Conservation (phyloP, 2,888 invertebrate genomes). For the Drosophila trichaetosa region DNA sequence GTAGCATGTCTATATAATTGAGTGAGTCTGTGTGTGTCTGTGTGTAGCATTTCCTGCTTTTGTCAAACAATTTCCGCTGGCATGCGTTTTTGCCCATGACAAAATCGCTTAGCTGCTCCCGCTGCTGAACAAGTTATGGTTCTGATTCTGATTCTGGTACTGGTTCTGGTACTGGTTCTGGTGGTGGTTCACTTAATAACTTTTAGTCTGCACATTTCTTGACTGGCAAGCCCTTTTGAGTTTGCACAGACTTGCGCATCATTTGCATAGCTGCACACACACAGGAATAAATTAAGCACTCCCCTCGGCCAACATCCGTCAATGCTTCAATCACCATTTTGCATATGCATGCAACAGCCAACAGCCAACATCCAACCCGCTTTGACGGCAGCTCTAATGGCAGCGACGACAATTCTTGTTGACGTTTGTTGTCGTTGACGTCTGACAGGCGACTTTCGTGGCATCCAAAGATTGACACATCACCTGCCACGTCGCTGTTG, state of each 20-base stretch:
- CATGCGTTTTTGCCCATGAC: constrained; percentile 39
- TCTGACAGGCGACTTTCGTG: constrained; percentile 36
- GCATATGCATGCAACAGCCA: not conserved
- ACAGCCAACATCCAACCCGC: constrained; percentile 1
- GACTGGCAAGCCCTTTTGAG: constrained; percentile 46
- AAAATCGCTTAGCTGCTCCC: constrained; percentile 24
- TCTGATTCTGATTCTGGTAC: not conserved
- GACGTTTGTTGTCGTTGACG: constrained; percentile 46
- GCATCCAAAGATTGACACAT: constrained; percentile 56
- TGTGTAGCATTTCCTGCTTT: constrained; percentile 67
- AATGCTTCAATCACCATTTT: not conserved
- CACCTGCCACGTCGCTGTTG: constrained; percentile 51
- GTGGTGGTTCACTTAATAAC: constrained; percentile 10
- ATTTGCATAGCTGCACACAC: constrained; percentile 49
- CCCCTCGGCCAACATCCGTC: not conserved
- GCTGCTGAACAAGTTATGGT: not conserved
- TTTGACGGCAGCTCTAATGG: constrained; percentile 49
- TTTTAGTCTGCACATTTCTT: constrained; percentile 21
- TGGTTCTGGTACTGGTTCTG: constrained; percentile 4
- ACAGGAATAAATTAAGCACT: not conserved
- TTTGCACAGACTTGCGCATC: constrained; percentile 38
- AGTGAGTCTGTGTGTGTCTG: constrained; percentile 44
- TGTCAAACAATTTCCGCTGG: constrained; percentile 75
- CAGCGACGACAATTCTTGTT: constrained; percentile 47
- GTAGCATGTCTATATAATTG: constrained; percentile 45